Evolutionary conservation across 2,113 vertebrate genomes (phyloP), one percentile per base, ranked within the genome.

Genomic region (Malurus melanocephalus): DNA sequence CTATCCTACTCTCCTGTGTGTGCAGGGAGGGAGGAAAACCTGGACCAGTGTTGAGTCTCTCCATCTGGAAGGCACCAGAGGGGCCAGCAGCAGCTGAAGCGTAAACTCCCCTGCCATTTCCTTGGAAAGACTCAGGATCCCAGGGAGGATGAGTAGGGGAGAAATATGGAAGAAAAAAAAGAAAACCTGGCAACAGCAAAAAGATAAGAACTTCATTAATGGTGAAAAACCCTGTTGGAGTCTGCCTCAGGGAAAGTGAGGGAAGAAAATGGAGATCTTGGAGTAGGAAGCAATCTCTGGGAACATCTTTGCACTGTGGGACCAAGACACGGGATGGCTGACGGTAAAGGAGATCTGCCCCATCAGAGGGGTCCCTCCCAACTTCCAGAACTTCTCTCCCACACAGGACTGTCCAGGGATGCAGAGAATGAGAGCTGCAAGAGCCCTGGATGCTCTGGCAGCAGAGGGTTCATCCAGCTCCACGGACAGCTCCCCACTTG

Each of bases 61-160:
- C 87, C 66, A 78, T 67, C 69, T 83, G 66, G 89, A 90, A 87
- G 67, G 78, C 57, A 68, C 40, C 88, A 80, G 82, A 84, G 69
- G 65, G 40, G n/a, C 45, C 6, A 0, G 56, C 13, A 78, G 38
- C 85, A 91, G 69, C 66, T 81, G 82, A 85, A 80, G 60, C 56
- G 62, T 33, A 62, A 85, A 69, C 6, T 1, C 15, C 55, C 42
- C 48, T 75, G 57, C 27, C 19, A n/a, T 66, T 75, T 82, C 51
- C 52, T 93, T 85, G 60, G 64, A 82, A 92, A 79, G 62, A 13
- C 16, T 55, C 65, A 46, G 26, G 51, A 78, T 53, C 24, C 43
- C 42, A 21, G 35, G 9, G 26, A 9, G 5, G 11, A 22, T 1
- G 2, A 35, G 17, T 51, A 13, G 3, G 7, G 53, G n/a, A 45